Base-by-base conservation (phyloP, 2,888 invertebrate genomes). In the Lochmaea capreae region DNA sequence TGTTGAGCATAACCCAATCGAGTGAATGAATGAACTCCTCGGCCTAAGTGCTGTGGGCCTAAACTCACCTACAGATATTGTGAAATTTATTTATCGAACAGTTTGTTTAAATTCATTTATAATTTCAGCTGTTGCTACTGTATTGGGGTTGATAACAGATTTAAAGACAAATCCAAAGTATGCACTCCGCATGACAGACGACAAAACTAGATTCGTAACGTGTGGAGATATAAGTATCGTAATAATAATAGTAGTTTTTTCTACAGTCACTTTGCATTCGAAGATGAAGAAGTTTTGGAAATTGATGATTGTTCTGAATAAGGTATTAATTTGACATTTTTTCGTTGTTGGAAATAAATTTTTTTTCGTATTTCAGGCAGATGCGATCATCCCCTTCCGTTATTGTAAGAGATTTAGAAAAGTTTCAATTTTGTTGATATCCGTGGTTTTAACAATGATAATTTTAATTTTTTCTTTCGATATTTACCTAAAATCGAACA, bases 161-260 rank as follows among this genome's bases (percentile, higher is more conserved):
- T 57, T 78, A 9, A 69, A 65, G 52, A 70, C 67, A 88, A 79
- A 74, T 57, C 65, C 71, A n/a, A 52, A 76, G n/a, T 46, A 78
- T 59, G 79, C 82, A 1, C 49, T 81, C 1, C 67, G 81, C 22
- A 82, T 83, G 82, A 80, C 73, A 42, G 76, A 67, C 42, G 57
- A 71, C 5, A 81, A 80, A 63, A 78, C 76, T 12, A 79, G 73
- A 76, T 79, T 79, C 26, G 79, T 83, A 8, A 79, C 81, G 14
- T 72, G 79, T 12, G 78, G 79, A 16, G 83, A 83, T 62, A 69
- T 73, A 8, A 61, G 59, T 61, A 79, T 82, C 57, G 76, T 77
- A 11, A 76, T 79, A 14, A 75, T 82, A 18, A 78, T 82, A 12
- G 75, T 79, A 14, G 39, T 81, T 8, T 79, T 77, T 72, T 80